These are phyloP conservation scores for Pleuronectes platessa DNA, from an alignment of 2,113 vertebrate species.

Conservation along the genomic window DNA sequence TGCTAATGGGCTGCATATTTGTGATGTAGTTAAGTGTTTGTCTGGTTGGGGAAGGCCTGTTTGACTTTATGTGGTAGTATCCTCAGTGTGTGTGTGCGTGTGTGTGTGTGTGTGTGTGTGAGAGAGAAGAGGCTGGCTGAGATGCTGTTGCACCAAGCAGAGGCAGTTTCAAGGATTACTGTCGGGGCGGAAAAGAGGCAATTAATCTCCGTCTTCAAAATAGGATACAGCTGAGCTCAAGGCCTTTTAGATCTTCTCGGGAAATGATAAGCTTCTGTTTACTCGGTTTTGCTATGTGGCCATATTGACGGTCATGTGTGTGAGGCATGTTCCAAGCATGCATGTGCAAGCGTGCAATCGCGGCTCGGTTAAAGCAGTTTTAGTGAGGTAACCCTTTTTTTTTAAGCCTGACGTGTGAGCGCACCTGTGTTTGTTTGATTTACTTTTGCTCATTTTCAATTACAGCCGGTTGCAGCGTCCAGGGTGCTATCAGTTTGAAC, in stretches of 20 bases:
- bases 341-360: conserved; percentile 2
- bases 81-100: conserved; percentile 25
- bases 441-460: conserved; percentile 60
- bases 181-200: conserved; percentile 79
- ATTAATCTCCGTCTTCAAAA: conserved; percentile 81
- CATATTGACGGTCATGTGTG: conserved; percentile 18
- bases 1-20: conserved; percentile 63
- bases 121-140: conserved; percentile 46
- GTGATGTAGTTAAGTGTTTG: conserved; percentile 42
- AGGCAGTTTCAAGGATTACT: conserved; percentile 83
- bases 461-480: conserved; percentile 34
- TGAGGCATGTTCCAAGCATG: conserved; percentile 17
- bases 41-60: conserved; percentile 20
- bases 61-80: conserved; percentile 44
- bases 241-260: conserved; percentile 71
- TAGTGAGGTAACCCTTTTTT: conserved; percentile 1
- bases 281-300: conserved; percentile 61
- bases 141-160: conserved; percentile 63
- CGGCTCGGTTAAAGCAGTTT: conserved; percentile 30
- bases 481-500: conserved; percentile 64
- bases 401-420: conserved; percentile 10
- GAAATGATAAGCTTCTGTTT: conserved; percentile 75
- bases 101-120: conserved; percentile 14
- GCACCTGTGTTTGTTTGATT: conserved; percentile 57
- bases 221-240: conserved; percentile 75